Evolutionary conservation across 2,888 invertebrate genomes (phyloP).

Genomic region (Elmis aenea): DNA sequence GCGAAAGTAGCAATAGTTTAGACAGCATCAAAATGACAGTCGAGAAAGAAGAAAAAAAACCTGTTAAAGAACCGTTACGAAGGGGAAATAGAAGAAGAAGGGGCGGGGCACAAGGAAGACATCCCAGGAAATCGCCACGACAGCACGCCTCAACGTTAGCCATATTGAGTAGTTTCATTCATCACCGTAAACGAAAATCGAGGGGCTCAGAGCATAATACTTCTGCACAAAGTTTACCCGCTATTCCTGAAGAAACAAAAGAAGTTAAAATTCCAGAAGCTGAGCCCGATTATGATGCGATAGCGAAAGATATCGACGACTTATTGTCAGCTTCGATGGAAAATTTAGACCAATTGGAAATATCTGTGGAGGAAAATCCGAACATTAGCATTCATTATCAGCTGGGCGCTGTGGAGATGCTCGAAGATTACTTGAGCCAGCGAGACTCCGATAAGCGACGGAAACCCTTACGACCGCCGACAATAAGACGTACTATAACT

Average conservation of each 20-base stretch:
- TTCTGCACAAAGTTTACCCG: constrained; percentile 31
- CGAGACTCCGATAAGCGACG: constrained; percentile 8
- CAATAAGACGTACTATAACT: no score
- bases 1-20: constrained; percentile 25
- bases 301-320: constrained; percentile 47
- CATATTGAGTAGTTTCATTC: constrained; percentile 65
- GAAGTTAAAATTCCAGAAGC: constrained; percentile 36
- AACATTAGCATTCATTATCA: constrained; percentile 30
- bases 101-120: constrained; percentile 19
- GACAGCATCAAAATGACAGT: constrained; percentile 8
- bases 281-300: constrained; percentile 42
- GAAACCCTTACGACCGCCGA: not conserved
- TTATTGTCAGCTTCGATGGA: constrained; percentile 38
- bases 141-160: constrained; percentile 86
- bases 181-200: constrained; percentile 48
- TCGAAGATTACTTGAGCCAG: constrained; percentile 43
- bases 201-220: constrained; percentile 46
- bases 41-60: constrained; percentile 44
- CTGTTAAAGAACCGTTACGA: constrained; percentile 29
- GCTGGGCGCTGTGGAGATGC: constrained; percentile 36
- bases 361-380: constrained; percentile 48
- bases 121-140: constrained; percentile 77
- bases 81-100: not conserved
- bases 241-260: constrained; percentile 18
- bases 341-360: constrained; percentile 48